Evolutionary conservation across 2,797 vertebrate genomes (phyloP).

Genomic region (Caiman crocodilus): DNA sequence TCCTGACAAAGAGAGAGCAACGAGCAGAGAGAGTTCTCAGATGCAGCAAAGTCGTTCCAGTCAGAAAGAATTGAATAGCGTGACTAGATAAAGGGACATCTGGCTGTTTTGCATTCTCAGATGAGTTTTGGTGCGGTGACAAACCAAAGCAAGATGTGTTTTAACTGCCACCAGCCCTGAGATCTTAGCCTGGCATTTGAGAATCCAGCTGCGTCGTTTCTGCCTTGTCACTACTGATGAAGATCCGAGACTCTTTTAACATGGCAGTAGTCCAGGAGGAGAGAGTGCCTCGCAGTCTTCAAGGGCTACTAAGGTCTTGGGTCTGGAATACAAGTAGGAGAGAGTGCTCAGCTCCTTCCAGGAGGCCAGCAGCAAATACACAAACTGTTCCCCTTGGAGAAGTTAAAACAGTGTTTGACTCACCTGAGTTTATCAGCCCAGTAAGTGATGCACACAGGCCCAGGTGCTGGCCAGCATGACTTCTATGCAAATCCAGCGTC

Average conservation of each 20-base stretch:
- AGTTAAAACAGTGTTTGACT: neutral
- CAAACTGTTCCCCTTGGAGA: neutral
- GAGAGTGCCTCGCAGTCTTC: neutral
- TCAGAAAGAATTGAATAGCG: neutral
- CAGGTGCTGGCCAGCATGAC: neutral
- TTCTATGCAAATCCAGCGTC: neutral
- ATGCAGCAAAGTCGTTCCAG: neutral
- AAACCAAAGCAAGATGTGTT: neutral
- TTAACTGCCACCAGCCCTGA: neutral
- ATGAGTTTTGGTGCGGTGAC: neutral
- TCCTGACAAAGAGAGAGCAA: neutral
- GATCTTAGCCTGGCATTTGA: neutral
- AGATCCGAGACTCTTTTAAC: neutral
- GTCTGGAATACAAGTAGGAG: neutral
- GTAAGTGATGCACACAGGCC: neutral
- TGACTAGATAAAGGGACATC: neutral
- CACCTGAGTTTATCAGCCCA: neutral
- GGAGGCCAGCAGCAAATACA: neutral
- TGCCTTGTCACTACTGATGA: neutral
- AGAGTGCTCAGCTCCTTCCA: neutral
- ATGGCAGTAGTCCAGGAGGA: neutral
- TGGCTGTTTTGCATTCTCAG: conserved; percentile 19
- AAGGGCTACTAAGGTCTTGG: neutral
- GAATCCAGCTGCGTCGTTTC: neutral
- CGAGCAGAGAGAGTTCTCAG: neutral